Base-by-base conservation (phyloP, 92 coral and sea anemone genomes). In the Palythoa heliodiscus region DNA sequence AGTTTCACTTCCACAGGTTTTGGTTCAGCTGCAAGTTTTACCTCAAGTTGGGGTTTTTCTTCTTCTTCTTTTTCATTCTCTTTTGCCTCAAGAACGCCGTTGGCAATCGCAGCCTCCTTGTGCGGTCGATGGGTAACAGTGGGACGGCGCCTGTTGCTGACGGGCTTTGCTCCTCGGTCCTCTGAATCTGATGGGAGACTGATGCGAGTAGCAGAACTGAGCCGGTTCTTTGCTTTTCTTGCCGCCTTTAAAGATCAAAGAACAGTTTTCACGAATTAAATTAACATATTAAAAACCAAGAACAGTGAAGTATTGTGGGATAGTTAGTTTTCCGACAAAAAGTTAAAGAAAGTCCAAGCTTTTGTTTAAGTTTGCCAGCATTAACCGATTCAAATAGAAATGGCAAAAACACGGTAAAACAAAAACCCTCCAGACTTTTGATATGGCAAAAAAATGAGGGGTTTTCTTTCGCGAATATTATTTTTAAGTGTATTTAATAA, bases 201-300 rank as follows among this genome's bases (percentile, higher is more conserved):
- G 47, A 86, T 74, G 76, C 82, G 91, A 40, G 82, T 71, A 13
- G 92, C 90, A 2, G 93, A 82, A 78, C 99, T 97, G 25, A 97
- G 85, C 11, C 99, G 94, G 77, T 97, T 94, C 83, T 92, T 95
- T 29, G 99, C 98, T 85, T 94, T 91, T 48, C 92, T 92, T 50
- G 98, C 98, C 1, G 90, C 98, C 99, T 97, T 86, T 52, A 67
- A 54, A 73, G 12, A 48, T 14, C 57, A 25, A 63, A 10, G 67
- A 20, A 48, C 5, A 5, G 54, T 20, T 25, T 16, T 74, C 61
- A 15, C 1, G 35, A 29, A 29, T 29, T 29, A 29, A 29, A 29
- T 29, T 0, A 29, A 29, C 35, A 29, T 29, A 29, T 1, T 29
- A 0, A 29, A 29, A 29, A 29, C 35, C 35, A 29, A 29, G 1